Percentiles rank a stretch among this genome's conserved stretches.
Conservation (phyloP, 2,797 vertebrate species). For the Typhlichthys subterraneus region DNA sequence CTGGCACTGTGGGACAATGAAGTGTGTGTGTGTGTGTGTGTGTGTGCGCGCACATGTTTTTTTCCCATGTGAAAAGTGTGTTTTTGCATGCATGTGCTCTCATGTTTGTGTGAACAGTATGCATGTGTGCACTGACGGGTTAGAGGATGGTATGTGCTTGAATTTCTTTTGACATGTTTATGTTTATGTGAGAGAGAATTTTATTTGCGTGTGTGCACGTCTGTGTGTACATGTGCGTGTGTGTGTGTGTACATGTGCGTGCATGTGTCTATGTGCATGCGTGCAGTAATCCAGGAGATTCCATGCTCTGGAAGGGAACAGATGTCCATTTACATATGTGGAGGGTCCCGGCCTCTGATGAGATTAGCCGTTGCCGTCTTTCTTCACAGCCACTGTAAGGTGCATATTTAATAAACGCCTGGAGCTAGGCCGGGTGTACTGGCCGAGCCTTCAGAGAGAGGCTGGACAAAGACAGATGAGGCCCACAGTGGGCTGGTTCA, state of each 20-base stretch:
- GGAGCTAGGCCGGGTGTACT: constrained; percentile 82
- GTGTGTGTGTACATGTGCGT: constrained; percentile 65
- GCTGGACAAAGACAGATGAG: constrained; percentile 83
- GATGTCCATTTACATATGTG: constrained; percentile 99
- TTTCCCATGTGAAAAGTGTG: constrained; percentile 68
- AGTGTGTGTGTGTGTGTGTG: constrained; percentile 35
- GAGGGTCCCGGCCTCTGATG: constrained; percentile 95
- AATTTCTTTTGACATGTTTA: constrained; percentile 64
- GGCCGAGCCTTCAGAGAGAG: constrained; percentile 85
- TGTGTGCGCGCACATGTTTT: constrained; percentile 50
- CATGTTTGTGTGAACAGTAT: constrained; percentile 5
- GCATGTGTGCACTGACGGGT: constrained; percentile 14
- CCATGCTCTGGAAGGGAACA: constrained; percentile 96
- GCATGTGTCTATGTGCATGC: constrained; percentile 55
- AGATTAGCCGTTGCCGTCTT: constrained; percentile 93
- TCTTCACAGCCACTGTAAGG: constrained; percentile 89
- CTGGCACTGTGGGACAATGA: constrained; percentile 82
- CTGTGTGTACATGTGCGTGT: constrained; percentile 60
- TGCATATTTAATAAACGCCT: constrained; percentile 99
- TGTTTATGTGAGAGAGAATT: background rate
- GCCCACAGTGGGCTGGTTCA: constrained; percentile 82
- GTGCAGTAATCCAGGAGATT: constrained; percentile 91
- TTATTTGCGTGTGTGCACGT: background rate
- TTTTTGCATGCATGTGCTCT: constrained; percentile 26
- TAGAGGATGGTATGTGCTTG: constrained; percentile 60